Conservation (phyloP, 2,888 invertebrate genomes). For the Drosophila mulleri region DNA sequence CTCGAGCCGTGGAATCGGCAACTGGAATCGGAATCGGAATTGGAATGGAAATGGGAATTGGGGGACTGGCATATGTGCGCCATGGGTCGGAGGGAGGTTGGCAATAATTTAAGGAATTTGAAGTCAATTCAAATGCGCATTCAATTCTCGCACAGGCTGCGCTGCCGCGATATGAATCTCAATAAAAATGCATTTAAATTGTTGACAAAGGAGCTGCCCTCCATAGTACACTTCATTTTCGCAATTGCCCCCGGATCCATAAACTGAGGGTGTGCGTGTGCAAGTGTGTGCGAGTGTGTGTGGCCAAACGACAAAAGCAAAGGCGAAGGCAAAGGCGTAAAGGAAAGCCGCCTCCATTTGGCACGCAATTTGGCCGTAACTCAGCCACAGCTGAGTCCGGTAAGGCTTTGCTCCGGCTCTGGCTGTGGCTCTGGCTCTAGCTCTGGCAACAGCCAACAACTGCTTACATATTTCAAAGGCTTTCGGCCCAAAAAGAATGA, state of each 20-base stretch:
- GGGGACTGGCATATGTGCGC: constrained; percentile 44
- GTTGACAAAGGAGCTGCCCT: constrained; percentile 78
- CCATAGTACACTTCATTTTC: constrained; percentile 46
- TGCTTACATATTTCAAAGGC: constrained; percentile 46
- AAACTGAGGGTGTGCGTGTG: not conserved
- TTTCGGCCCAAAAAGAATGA: constrained; percentile 3
- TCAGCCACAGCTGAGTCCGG: constrained; percentile 69
- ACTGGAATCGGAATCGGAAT: constrained; percentile 10
- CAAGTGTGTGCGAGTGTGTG: not conserved
- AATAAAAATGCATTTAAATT: constrained; percentile 84
- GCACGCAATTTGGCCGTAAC: constrained; percentile 74
- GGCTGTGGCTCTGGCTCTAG: not conserved
- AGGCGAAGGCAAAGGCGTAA: constrained; percentile 29
- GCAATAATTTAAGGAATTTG: constrained; percentile 83
- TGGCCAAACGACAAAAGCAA: constrained; percentile 26
- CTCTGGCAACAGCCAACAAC: not conserved
- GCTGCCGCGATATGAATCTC: constrained; percentile 81
- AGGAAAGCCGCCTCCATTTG: constrained; percentile 44
- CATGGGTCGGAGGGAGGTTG: constrained; percentile 44
- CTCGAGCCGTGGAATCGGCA: constrained; percentile 9
- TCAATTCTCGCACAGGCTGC: constrained; percentile 61
- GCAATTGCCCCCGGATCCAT: constrained; percentile 30
- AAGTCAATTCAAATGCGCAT: constrained; percentile 81
- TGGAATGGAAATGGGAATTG: constrained; percentile 6
- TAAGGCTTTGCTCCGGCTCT: no score